Percentiles rank a stretch among this genome's conserved stretches.
phyloP scores from a whole-genome alignment of 2,797 vertebrate species.

The Takifugu rubripes region DNA sequence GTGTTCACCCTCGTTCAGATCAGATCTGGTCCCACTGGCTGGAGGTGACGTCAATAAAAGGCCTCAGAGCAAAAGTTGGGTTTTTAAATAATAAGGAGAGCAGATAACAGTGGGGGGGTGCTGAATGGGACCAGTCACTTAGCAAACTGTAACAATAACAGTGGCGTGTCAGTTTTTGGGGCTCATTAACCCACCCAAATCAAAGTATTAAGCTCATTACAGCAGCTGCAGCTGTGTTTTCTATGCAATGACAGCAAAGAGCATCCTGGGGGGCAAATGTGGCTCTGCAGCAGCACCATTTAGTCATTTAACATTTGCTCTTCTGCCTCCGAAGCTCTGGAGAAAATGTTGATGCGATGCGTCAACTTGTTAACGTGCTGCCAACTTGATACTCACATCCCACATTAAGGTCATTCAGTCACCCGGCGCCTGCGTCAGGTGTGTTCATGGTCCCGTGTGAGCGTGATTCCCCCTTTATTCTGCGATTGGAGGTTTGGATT shows the following conservation, averaged over 20 bases:
- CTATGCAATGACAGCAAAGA: background rate
- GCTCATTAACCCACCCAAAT: slow-evolving; percentile 1
- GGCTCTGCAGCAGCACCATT: background rate
- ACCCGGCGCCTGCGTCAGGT: too few relatives aligned
- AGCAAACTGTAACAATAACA: background rate
- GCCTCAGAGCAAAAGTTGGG: slow-evolving; percentile 42
- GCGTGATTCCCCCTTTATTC: too few relatives aligned
- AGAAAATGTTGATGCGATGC: background rate
- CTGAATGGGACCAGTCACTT: slow-evolving; percentile 7
- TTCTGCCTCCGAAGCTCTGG: background rate
- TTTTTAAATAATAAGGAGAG: too few relatives aligned
- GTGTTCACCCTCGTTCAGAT: slow-evolving; percentile 1
- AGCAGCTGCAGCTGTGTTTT: slow-evolving; percentile 29
- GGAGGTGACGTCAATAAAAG: slow-evolving; percentile 44
- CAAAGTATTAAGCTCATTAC: background rate
- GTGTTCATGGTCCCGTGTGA: too few relatives aligned
- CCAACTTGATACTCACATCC: background rate
- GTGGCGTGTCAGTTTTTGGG: background rate
- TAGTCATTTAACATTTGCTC: background rate
- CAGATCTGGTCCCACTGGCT: slow-evolving; percentile 24
- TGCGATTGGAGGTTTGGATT: too few relatives aligned
- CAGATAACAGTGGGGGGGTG: background rate
- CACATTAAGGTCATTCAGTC: too few relatives aligned
- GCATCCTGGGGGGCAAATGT: background rate
- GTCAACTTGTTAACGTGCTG: background rate